Percentiles rank a stretch among this genome's conserved stretches.
phyloP scores from a whole-genome alignment of 2,113 vertebrate species.

The Pachyramphus minor region DNA sequence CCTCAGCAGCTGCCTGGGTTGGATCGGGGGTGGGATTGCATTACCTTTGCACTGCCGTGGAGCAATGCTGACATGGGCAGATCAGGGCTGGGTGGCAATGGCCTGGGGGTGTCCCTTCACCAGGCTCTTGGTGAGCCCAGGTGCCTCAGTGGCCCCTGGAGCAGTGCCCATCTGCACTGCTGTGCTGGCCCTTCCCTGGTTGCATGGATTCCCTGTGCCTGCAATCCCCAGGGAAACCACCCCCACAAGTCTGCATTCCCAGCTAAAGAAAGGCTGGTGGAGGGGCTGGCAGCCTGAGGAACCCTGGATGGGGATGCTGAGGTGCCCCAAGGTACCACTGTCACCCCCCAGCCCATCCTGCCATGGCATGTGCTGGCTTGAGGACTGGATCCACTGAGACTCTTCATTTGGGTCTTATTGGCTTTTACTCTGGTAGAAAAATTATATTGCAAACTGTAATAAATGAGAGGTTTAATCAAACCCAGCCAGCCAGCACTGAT shows the following conservation, averaged over 20 bases:
- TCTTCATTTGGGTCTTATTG: neutral
- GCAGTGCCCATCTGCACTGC: neutral
- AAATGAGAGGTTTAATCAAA: neutral
- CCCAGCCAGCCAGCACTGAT: constrained; percentile 11
- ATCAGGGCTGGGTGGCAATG: fast-evolving
- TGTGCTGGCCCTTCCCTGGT: neutral
- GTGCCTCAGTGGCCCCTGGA: neutral
- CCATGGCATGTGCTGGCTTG: fast-evolving
- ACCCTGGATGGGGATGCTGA: neutral
- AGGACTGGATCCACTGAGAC: no score
- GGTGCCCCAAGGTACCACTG: neutral
- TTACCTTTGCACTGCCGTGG: fast-evolving
- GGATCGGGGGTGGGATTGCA: fast-evolving
- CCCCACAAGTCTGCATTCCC: fast-evolving
- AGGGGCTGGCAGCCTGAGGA: neutral
- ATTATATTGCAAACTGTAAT: neutral
- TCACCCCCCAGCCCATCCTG: neutral
- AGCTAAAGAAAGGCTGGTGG: neutral
- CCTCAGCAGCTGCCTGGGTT: neutral
- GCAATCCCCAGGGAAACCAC: neutral
- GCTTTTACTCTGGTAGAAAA: neutral
- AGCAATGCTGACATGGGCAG: neutral
- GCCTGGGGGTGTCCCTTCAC: neutral
- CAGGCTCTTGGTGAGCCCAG: neutral
- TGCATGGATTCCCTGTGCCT: fast-evolving